Conservation (phyloP, 2,797 vertebrate species). For the Anguilla megastoma region DNA sequence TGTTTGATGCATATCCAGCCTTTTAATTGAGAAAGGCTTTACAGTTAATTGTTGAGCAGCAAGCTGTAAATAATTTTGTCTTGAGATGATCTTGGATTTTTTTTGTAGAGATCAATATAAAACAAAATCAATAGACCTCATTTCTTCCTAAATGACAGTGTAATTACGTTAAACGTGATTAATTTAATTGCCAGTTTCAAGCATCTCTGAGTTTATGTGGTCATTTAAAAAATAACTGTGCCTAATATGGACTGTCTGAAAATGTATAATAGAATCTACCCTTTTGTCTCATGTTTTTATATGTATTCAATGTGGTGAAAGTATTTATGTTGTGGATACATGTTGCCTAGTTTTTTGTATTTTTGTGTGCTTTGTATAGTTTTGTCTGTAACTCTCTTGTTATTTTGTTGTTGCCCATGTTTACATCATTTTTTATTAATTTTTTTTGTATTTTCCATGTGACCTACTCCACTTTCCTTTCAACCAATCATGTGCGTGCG, state of each 20-base stretch:
- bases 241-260: conserved; percentile 33
- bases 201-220: conserved; percentile 21
- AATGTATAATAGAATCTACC: conserved; percentile 58
- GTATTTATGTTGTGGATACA: conserved; percentile 59
- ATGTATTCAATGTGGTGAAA: conserved; percentile 51
- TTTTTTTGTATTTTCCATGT: conserved; percentile 96
- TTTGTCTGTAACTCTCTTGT: conserved; percentile 77
- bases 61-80: no score
- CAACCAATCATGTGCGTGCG: conserved; percentile 97
- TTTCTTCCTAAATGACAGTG: background rate
- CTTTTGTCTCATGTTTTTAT: conserved; percentile 49
- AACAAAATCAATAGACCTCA: background rate
- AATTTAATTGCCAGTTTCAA: conserved; percentile 14
- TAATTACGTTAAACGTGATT: background rate
- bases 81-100: background rate
- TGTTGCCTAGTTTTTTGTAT: conserved; percentile 66
- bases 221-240: conserved; percentile 13
- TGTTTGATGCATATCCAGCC: background rate
- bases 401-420: conserved; percentile 85
- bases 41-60: background rate
- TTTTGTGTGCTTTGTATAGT: conserved; percentile 74
- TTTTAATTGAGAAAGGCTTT: background rate
- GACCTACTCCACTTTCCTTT: conserved; percentile 88
- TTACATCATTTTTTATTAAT: conserved; percentile 93
- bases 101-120: background rate